Base-by-base conservation (phyloP, 2,888 invertebrate species). In the Cataglyphis rosenhaueri region DNA sequence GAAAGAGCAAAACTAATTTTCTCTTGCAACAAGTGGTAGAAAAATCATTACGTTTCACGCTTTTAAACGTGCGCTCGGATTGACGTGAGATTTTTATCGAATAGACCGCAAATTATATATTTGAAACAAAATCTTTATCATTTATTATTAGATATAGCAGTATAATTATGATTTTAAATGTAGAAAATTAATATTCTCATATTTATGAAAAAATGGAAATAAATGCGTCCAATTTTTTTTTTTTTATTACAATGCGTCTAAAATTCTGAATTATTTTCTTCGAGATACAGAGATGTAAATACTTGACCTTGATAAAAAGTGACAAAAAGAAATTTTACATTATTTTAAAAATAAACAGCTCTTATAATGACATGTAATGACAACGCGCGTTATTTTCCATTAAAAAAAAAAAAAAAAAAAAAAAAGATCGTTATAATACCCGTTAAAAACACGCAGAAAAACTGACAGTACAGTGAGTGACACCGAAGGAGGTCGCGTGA, bases 401-500 rank as follows among this genome's bases (percentile, higher is more conserved):
- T 59, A 44, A 55, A 18, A 66, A 29, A 66, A 66, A 66, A 25
- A 65, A 66, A 66, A 66, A 57, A 52, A 15, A 65, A 25, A 65
- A 66, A 68, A 59, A 66, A 25, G 35, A 57, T 71, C 18, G 32
- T 32, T 59, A 73, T 57, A 21, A 70, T 78, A 32, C 21, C 8
- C 21, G 21, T 57, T 59, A 59, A 78, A 35, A 35, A 57, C 35
- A 59, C 35, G 48, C 9, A n/a, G 10, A 59, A 44, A 73, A 73
- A 79, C 59, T 59, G 78, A 73, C 59, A n/a, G 52, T 59, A 21
- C 59, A 38, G 52, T 44, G 78, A 71, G 35, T 71, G 73, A 71
- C 59, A 79, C 5, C 59, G 59, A 78, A 71, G 12, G 73, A 78
- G 44, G 25, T 78, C 78, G 73, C 78, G 59, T 71, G 71, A 78